phyloP scores from a whole-genome alignment of 2,797 vertebrate genomes.

The Hydrocynus forskahlii region DNA sequence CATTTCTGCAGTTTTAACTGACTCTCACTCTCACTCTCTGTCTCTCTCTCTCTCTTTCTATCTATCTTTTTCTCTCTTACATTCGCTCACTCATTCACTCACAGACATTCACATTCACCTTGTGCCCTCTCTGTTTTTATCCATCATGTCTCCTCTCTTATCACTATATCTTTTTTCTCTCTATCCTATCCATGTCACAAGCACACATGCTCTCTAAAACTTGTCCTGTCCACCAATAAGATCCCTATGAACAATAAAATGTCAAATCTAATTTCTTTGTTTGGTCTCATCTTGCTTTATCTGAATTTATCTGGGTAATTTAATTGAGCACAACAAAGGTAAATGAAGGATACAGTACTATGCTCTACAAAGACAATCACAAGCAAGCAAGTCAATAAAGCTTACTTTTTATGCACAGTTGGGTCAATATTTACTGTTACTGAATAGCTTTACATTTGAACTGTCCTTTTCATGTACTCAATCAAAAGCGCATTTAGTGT shows the following conservation, averaged over 20 bases:
- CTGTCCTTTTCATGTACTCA: no score
- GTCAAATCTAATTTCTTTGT: not conserved
- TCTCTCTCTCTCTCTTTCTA: not conserved
- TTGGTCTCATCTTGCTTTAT: not conserved
- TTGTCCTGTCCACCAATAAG: not conserved
- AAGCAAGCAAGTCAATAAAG: no score
- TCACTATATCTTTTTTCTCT: not conserved
- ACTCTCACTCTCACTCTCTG: not conserved
- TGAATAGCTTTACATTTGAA: no score
- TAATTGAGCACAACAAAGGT: no score
- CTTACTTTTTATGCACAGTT: no score
- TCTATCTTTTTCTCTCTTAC: not conserved
- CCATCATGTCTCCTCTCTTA: not conserved
- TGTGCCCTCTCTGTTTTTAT: not conserved
- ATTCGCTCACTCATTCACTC: not conserved
- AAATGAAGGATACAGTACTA: no score
- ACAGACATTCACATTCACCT: not conserved
- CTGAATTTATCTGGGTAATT: not conserved
- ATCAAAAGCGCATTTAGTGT: no score
- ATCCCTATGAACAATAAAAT: not conserved
- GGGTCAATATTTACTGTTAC: no score
- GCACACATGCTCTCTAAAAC: not conserved
- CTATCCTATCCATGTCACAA: not conserved
- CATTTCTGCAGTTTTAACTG: no score
- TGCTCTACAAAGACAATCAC: no score